phyloP scores from a whole-genome alignment of 2,888 invertebrate species.

The Ichneumon xanthorius region DNA sequence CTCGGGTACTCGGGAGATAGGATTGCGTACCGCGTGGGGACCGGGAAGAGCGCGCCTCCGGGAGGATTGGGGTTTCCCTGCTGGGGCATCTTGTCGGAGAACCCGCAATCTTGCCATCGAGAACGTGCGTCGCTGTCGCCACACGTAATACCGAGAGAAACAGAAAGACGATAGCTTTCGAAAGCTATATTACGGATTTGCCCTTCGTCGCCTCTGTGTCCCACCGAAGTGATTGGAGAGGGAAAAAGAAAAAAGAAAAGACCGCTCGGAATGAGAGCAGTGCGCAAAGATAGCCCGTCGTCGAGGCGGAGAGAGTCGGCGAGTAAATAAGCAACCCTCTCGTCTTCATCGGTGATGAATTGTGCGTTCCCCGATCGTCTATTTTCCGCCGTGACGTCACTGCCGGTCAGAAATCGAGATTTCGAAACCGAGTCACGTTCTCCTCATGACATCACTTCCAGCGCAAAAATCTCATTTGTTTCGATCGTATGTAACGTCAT shows the following conservation, averaged over 20 bases:
- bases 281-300: conserved; percentile 10
- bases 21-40: neutral
- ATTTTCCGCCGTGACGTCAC: neutral
- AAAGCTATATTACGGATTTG: conserved; percentile 42
- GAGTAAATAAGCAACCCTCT: neutral
- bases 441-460: no score
- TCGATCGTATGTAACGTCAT: no score
- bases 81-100: conserved; percentile 16
- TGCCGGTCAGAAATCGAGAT: neutral
- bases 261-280: neutral
- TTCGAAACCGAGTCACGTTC: no score
- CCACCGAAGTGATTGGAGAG: neutral
- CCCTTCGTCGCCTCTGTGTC: conserved; percentile 18
- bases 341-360: conserved; percentile 12
- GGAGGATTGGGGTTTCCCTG: conserved; percentile 27
- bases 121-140: conserved; percentile 10
- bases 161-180: conserved; percentile 21
- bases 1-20: neutral
- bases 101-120: conserved; percentile 38
- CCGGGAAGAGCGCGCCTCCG: neutral
- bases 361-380: neutral
- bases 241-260: neutral
- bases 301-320: neutral
- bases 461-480: no score
- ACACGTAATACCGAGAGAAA: conserved; percentile 1